Evolutionary conservation across 2,113 vertebrate species (phyloP).

Genomic region (Balaeniceps rex): DNA sequence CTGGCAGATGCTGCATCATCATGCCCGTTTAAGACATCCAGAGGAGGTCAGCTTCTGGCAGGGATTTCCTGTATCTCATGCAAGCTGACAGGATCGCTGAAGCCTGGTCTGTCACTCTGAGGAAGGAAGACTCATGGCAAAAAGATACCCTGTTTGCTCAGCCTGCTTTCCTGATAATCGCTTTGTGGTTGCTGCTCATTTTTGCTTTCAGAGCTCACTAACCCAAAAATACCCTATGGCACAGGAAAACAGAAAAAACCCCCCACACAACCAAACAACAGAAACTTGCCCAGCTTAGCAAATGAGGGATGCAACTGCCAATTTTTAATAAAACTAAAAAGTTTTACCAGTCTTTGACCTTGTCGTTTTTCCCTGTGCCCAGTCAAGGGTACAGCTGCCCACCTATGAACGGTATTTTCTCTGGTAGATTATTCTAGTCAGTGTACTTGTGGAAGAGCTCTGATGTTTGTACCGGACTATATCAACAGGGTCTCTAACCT

Average conservation of each 20-base stretch:
- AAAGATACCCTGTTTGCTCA: not conserved
- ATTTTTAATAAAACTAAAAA: not conserved
- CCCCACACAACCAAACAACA: not conserved
- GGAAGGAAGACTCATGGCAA: conserved; percentile 31
- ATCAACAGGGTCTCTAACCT: not conserved
- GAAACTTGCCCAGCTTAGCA: not conserved
- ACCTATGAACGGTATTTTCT: not conserved
- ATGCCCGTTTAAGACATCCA: not conserved
- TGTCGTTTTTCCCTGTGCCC: not conserved
- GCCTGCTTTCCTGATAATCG: conserved; percentile 3
- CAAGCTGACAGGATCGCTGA: rapidly evolving
- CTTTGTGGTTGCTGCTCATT: conserved; percentile 24
- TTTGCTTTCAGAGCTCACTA: not conserved
- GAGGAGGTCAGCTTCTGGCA: not conserved
- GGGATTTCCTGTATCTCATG: conserved; percentile 7
- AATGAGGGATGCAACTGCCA: not conserved
- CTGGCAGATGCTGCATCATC: not conserved
- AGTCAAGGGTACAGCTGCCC: not conserved
- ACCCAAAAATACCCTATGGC: conserved; percentile 1
- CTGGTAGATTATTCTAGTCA: not conserved
- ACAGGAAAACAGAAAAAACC: not conserved
- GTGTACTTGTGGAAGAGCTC: not conserved
- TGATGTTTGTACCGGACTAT: not conserved
- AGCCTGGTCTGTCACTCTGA: not conserved
- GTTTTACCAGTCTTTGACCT: not conserved